phyloP scores from a whole-genome alignment of 2,113 vertebrate genomes.

The Camelus bactrianus region DNA sequence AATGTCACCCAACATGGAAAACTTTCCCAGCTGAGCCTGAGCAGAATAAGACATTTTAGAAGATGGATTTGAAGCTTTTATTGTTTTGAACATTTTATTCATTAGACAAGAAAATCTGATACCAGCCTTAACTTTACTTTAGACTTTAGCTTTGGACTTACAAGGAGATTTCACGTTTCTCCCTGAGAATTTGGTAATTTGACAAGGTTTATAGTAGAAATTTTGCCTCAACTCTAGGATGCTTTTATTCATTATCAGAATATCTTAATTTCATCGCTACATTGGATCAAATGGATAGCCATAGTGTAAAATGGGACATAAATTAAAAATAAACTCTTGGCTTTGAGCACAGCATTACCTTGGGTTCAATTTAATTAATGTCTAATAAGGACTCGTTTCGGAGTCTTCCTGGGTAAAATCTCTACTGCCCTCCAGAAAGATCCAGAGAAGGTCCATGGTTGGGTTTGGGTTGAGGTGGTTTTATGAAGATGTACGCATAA shows the following conservation, averaged over 20 bases:
- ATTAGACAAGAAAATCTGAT: neutral
- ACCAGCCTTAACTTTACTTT: constrained; percentile 25
- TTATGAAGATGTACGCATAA: neutral
- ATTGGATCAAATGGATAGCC: neutral
- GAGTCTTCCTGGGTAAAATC: neutral
- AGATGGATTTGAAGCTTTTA: neutral
- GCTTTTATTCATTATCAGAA: neutral
- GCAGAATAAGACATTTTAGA: neutral
- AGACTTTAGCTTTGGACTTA: neutral
- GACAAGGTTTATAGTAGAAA: neutral
- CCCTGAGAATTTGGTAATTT: neutral
- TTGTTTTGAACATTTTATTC: neutral
- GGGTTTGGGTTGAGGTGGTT: accelerated
- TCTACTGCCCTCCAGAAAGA: neutral
- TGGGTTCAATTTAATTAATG: neutral
- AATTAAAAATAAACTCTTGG: constrained; percentile 13
- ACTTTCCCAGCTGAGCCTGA: neutral
- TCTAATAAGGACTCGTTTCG: neutral
- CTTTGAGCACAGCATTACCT: neutral
- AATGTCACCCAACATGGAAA: neutral
- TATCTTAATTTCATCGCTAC: neutral
- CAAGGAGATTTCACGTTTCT: neutral
- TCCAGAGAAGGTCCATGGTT: neutral
- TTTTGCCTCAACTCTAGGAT: neutral
- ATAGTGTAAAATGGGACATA: neutral